phyloP scores from a whole-genome alignment of 2,797 vertebrate genomes.

The Adelosebastes latens region DNA sequence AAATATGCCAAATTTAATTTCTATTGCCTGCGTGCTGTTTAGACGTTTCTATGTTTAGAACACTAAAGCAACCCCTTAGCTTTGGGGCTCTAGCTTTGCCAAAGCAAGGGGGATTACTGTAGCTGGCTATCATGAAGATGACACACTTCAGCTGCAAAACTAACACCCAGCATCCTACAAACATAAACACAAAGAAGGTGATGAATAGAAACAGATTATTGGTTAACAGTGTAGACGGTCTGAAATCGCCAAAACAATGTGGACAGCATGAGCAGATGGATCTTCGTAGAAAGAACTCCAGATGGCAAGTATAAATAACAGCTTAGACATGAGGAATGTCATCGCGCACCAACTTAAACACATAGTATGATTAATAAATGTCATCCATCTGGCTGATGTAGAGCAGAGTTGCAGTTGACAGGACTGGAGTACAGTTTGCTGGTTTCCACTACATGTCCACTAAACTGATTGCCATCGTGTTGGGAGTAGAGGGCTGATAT shows the following conservation, averaged over 20 bases:
- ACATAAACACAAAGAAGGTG: conserved; percentile 4
- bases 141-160: conserved; percentile 11
- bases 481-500: neutral
- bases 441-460: neutral
- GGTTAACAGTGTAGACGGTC: neutral
- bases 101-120: conserved; percentile 34
- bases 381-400: neutral
- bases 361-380: neutral
- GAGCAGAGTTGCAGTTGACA: neutral
- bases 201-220: neutral
- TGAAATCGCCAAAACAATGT: neutral
- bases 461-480: neutral
- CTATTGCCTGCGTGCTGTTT: conserved; percentile 6
- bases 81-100: conserved; percentile 11
- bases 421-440: neutral
- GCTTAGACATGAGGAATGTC: neutral
- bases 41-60: conserved; percentile 35
- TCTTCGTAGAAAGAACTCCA: neutral
- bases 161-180: conserved; percentile 1
- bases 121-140: neutral
- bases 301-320: conserved; percentile 17
- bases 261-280: conserved; percentile 1
- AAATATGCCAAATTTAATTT: conserved; percentile 16
- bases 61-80: conserved; percentile 7
- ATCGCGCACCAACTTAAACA: conserved; percentile 7